Percentiles rank a stretch among this genome's conserved stretches.
Conservation (phyloP, 2,888 invertebrate species). For the Mythimna loreyi region DNA sequence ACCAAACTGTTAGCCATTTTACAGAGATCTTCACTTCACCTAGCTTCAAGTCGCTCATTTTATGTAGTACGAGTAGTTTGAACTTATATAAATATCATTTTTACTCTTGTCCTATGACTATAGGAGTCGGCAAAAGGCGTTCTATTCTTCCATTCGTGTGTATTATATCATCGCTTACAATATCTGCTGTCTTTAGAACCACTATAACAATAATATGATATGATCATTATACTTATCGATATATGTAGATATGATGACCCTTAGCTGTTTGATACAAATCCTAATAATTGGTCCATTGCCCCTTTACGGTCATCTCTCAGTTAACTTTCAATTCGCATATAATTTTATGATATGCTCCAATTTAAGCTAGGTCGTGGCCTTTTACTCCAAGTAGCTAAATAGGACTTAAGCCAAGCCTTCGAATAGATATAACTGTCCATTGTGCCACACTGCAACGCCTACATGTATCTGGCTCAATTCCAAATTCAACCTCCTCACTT, state of each 20-base stretch:
- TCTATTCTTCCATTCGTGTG: background rate
- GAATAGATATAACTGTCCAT: constrained; percentile 42
- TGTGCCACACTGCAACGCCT: constrained; percentile 46
- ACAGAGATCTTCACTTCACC: background rate
- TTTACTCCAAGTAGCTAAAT: constrained; percentile 32
- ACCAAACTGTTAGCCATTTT: too few species aligned
- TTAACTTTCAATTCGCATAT: background rate
- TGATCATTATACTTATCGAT: too few species aligned
- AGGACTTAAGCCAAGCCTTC: constrained; percentile 34
- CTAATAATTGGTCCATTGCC: background rate
- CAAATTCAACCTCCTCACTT: constrained; percentile 43
- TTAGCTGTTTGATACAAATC: too few species aligned
- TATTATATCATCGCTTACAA: background rate
- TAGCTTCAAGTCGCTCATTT: too few species aligned
- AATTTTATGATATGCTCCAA: constrained; percentile 5
- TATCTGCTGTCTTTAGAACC: background rate
- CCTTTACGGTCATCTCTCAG: background rate
- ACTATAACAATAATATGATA: background rate
- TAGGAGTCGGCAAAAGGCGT: background rate
- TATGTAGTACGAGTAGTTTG: too few species aligned
- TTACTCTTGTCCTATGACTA: background rate
- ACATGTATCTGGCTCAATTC: constrained; percentile 48
- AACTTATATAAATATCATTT: constrained; percentile 41
- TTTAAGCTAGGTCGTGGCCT: constrained; percentile 31
- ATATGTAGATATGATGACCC: too few species aligned